phyloP scores from a whole-genome alignment of 2,888 invertebrate genomes.

The Andrena marginata region DNA sequence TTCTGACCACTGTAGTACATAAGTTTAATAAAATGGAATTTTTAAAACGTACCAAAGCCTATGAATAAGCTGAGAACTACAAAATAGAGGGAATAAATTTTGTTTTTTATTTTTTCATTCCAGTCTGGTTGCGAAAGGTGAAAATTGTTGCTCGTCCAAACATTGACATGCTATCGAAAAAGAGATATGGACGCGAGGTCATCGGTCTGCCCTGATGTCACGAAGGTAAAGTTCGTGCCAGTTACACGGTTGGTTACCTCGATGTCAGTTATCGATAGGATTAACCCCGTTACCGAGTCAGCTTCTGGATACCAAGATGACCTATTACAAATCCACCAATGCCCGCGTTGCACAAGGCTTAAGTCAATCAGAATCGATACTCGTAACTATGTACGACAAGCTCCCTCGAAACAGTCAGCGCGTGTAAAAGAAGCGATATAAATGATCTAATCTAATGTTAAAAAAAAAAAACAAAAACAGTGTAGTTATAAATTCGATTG shows the following conservation, averaged over 20 bases:
- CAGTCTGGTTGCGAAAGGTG: not conserved
- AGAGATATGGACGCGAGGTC: not conserved
- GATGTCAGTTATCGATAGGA: constrained; percentile 57
- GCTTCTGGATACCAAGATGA: constrained; percentile 51
- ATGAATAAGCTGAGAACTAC: no score
- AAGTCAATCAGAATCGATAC: constrained; percentile 51
- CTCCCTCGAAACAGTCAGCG: not conserved
- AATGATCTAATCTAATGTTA: not conserved
- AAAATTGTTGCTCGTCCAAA: not conserved
- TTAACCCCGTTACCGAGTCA: constrained; percentile 59
- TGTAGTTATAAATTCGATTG: not conserved
- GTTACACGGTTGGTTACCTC: constrained; percentile 51
- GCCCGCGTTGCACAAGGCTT: constrained; percentile 29
- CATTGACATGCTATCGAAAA: not conserved
- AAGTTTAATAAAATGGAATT: no score
- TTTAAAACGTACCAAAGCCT: no score
- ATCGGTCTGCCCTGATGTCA: not conserved
- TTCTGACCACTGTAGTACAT: no score
- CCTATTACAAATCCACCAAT: constrained; percentile 49
- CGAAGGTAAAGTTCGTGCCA: constrained; percentile 39
- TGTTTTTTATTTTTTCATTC: no score
- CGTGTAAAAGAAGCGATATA: not conserved
- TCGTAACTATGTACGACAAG: not conserved
- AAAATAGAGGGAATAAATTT: no score
- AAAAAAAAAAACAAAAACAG: not conserved